Evolutionary conservation across 2,888 invertebrate species (phyloP).

Genomic region (Clanis bilineata): DNA sequence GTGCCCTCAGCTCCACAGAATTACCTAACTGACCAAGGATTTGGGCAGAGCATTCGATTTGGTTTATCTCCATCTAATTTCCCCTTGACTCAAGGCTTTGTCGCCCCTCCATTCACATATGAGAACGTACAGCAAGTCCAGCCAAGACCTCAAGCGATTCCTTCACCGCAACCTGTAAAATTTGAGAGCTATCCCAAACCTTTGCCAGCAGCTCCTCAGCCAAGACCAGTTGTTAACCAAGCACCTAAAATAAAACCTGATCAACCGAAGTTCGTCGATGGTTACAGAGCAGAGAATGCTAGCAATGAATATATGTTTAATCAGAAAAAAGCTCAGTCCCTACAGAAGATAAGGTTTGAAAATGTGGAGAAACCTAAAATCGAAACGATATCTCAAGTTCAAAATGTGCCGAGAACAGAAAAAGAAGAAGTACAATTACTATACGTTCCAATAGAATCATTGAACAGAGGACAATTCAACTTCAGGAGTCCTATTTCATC

Average conservation of each 20-base stretch:
- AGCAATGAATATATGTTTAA: conserved; percentile 42
- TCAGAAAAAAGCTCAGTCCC: conserved; percentile 56
- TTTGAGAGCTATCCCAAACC: conserved; percentile 53
- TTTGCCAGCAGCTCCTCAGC: conserved; percentile 36
- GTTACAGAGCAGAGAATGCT: conserved; percentile 65
- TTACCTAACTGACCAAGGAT: conserved; percentile 68
- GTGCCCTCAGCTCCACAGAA: conserved; percentile 75
- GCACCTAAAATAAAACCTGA: conserved; percentile 48
- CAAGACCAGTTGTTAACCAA: conserved; percentile 55
- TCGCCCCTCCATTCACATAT: conserved; percentile 61
- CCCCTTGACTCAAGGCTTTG: conserved; percentile 66
- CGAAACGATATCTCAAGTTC: conserved; percentile 41
- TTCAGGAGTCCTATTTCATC: conserved; percentile 54
- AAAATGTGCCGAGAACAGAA: conserved; percentile 58
- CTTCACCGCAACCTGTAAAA: conserved; percentile 47
- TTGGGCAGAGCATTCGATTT: conserved; percentile 67
- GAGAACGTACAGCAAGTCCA: conserved; percentile 55
- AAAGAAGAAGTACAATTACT: conserved; percentile 89
- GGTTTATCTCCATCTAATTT: conserved; percentile 68
- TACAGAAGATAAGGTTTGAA: conserved; percentile 70
- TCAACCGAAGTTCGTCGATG: conserved; percentile 66
- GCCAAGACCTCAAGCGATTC: conserved; percentile 43
- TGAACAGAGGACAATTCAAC: conserved; percentile 79
- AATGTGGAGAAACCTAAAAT: conserved; percentile 52
- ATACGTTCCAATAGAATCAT: conserved; percentile 90